Evolutionary conservation across 2,113 vertebrate genomes (phyloP).

Genomic region (Ascaphus truei): DNA sequence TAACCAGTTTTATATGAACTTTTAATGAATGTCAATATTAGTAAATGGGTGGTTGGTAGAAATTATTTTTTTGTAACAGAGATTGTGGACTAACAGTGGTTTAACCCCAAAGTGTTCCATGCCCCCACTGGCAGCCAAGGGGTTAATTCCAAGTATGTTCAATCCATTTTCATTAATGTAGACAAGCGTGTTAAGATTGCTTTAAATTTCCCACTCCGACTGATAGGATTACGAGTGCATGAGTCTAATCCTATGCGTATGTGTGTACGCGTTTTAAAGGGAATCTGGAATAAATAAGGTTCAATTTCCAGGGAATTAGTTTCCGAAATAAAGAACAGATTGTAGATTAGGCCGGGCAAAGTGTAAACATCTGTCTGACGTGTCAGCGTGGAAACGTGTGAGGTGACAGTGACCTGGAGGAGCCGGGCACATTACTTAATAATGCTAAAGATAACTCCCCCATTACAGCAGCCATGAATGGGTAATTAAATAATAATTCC

Average conservation of each 20-base stretch:
- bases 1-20: too few species aligned
- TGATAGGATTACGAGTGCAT: not conserved
- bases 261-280: not conserved
- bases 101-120: too few species aligned
- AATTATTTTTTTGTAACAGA: too few species aligned
- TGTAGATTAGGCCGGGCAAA: conserved; percentile 5
- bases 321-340: conserved; percentile 22
- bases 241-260: not conserved
- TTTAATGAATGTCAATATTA: too few species aligned
- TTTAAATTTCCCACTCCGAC: not conserved
- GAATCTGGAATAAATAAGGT: not conserved
- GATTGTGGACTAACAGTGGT: too few species aligned
- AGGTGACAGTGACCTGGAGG: not conserved
- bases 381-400: not conserved
- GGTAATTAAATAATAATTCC: too few species aligned
- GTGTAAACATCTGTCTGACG: conserved; percentile 13
- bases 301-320: conserved; percentile 27
- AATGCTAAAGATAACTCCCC: too few species aligned
- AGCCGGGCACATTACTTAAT: too few species aligned
- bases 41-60: too few species aligned
- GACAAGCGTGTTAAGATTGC: not conserved
- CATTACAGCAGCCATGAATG: too few species aligned
- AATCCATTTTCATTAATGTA: not conserved
- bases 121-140: too few species aligned
- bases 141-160: too few species aligned